phyloP scores from a whole-genome alignment of 2,888 invertebrate genomes.

The Tinea pellionella region DNA sequence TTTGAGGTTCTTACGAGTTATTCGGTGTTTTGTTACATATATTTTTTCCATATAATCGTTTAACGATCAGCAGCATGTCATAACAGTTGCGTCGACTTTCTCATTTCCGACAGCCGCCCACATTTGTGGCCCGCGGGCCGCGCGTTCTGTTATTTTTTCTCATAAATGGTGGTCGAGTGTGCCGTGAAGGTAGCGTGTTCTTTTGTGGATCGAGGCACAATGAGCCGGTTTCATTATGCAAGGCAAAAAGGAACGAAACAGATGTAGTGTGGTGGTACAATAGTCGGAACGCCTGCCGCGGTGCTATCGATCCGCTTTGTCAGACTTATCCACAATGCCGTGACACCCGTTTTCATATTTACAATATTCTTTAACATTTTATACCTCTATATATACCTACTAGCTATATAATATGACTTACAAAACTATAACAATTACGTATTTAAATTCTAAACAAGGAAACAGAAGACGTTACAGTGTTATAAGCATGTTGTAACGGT shows the following conservation, averaged over 20 bases:
- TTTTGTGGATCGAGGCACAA: conserved; percentile 57
- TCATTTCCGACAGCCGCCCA: conserved; percentile 62
- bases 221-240: conserved; percentile 62
- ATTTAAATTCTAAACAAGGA: too few relatives aligned
- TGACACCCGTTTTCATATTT: not conserved
- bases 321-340: not conserved
- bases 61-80: conserved; percentile 28
- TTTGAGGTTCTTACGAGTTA: too few relatives aligned
- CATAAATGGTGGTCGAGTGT: conserved; percentile 38
- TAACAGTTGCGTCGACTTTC: conserved; percentile 64
- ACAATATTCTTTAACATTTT: too few relatives aligned
- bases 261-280: conserved; percentile 58
- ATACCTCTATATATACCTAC: too few relatives aligned
- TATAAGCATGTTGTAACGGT: not conserved
- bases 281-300: conserved; percentile 37
- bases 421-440: too few relatives aligned
- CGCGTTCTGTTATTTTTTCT: conserved; percentile 50
- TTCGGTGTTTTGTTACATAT: too few relatives aligned
- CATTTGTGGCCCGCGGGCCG: conserved; percentile 43
- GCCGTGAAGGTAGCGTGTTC: conserved; percentile 53
- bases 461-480: not conserved
- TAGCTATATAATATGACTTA: too few relatives aligned
- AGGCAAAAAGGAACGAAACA: conserved; percentile 64
- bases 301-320: conserved; percentile 41
- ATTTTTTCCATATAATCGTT: not conserved